phyloP scores from a whole-genome alignment of 2,113 vertebrate species.

The Psilopsiagon aurifrons region DNA sequence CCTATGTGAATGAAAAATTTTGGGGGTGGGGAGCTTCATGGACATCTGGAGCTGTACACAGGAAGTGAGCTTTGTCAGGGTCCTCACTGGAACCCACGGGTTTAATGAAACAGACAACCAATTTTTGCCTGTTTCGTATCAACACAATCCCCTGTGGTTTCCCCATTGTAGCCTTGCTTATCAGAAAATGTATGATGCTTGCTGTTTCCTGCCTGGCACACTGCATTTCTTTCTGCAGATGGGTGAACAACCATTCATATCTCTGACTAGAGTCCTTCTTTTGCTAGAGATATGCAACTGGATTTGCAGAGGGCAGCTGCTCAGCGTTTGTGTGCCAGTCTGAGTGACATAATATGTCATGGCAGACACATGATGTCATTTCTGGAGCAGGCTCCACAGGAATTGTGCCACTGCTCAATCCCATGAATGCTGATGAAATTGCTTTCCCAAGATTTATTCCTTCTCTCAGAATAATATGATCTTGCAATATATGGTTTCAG shows the following conservation, averaged over 20 bases:
- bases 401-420: background rate
- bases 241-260: conserved; percentile 44
- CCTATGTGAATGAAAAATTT: background rate
- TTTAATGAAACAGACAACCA: background rate
- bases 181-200: background rate
- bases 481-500: background rate
- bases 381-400: conserved; percentile 8
- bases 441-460: conserved; percentile 27
- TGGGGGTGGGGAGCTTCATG: background rate
- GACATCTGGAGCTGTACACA: background rate
- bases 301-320: conserved; percentile 31
- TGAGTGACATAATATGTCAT: background rate
- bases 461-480: background rate
- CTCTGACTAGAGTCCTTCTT: conserved; percentile 47
- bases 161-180: background rate
- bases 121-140: background rate
- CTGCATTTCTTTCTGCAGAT: background rate
- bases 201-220: background rate
- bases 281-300: background rate
- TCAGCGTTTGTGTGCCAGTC: background rate
- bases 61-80: background rate
- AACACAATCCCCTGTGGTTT: background rate
- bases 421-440: conserved; percentile 33
- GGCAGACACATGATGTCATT: background rate
- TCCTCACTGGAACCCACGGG: background rate